phyloP scores from a whole-genome alignment of 2,113 vertebrate genomes.

The Anser cygnoides region DNA sequence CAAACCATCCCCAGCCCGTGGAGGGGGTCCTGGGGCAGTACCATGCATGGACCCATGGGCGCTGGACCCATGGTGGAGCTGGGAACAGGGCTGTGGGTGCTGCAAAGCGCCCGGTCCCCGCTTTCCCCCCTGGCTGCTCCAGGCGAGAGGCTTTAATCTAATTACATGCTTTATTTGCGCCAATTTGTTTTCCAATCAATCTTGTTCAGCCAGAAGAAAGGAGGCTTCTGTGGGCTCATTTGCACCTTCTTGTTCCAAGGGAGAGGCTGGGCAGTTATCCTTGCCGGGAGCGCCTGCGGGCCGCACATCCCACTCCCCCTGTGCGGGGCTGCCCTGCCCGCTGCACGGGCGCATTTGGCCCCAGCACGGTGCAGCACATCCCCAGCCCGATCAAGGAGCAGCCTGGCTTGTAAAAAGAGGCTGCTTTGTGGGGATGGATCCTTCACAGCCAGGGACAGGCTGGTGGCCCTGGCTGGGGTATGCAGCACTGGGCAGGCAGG shows the following conservation, averaged over 20 bases:
- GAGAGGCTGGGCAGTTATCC: constrained; percentile 72
- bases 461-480: fast-evolving
- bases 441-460: not conserved
- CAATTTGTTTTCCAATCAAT: constrained; percentile 99
- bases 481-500: not conserved
- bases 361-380: not conserved
- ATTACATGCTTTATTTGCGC: constrained; percentile 99
- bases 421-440: fast-evolving
- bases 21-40: not conserved
- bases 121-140: constrained; percentile 72
- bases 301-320: not conserved
- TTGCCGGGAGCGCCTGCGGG: constrained; percentile 1
- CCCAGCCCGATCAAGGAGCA: not conserved
- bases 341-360: fast-evolving
- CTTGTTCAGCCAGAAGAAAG: constrained; percentile 87
- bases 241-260: constrained; percentile 84
- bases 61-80: not conserved
- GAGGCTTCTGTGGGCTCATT: constrained; percentile 81
- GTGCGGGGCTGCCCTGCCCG: not conserved
- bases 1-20: fast-evolving
- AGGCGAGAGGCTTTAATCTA: constrained; percentile 91
- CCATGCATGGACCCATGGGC: too few relatives aligned
- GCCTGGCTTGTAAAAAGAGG: not conserved
- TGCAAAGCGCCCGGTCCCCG: constrained; percentile 26
- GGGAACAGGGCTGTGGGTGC: constrained; percentile 1